Evolutionary conservation across 2,797 vertebrate genomes (phyloP), one percentile per base, ranked within the genome.

Genomic region (Rhinophrynus dorsalis): DNA sequence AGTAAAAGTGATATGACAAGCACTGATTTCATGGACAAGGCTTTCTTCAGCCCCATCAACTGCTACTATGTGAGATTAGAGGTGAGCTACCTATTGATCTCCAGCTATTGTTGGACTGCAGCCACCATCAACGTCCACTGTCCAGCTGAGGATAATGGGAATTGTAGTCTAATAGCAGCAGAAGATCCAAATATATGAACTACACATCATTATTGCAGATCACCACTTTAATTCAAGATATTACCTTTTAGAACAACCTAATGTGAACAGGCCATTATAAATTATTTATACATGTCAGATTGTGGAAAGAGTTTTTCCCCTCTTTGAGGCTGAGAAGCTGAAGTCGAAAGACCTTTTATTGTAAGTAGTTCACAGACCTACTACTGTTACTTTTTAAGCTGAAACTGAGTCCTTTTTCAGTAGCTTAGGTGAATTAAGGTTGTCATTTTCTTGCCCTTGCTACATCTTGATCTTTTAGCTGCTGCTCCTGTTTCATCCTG

Each of bases 381-480:
- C 68, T 24, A 23, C 47, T 65, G 15, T 66, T 69, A 37, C 60
- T 74, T 77, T 73, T 51, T 71, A 57, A 50, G 33, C 10, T 38
- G 50, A 56, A 58, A 75, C 74, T 26, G 42, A 74, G 13, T 66
- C 55, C 58, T 37, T 47, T 66, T 61, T 70, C 66, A 51, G 10
- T 76, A 65, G 27, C 32, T 33, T 50, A 61, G 58, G 42, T 77
- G 69, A 76, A 76, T 56, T 58, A 61, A 68, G 62, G 38, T 76
- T 61, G 50, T 54, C 44, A 40, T 42, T 29, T 77, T 40, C 45
- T 27, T 67, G 62, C 58, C 70, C 75, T 42, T 74, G 20, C 47
- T 50, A 2, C 24, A 13, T 30, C 23, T 67, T 56, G 47, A 18
- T 66, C 77, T 74, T 60, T 29, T 23, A 70, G 66, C 51, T 47